Conservation (phyloP, 2,888 invertebrate species). For the Suillia variegata region DNA sequence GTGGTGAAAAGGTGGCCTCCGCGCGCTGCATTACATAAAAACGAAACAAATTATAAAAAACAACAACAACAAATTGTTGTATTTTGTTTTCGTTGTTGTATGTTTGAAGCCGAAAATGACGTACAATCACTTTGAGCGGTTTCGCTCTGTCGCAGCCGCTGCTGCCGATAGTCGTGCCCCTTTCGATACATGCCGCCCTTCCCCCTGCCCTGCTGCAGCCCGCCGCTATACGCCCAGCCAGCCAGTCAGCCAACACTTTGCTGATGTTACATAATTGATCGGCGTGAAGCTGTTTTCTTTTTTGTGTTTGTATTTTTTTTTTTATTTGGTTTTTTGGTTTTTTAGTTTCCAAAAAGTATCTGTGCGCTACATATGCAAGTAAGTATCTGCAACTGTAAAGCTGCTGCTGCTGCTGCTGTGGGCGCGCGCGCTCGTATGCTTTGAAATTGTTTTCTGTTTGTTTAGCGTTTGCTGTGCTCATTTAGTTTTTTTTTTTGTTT, state of each 20-base stretch:
- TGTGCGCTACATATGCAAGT: slow-evolving; percentile 10
- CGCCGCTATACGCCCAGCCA: neutral
- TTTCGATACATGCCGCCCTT: neutral
- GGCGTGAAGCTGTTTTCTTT: slow-evolving; percentile 13
- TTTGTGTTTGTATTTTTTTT: slow-evolving; percentile 22
- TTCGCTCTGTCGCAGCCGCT: neutral
- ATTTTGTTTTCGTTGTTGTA: neutral
- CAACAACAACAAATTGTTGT: neutral
- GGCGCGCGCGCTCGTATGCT: slow-evolving; percentile 29
- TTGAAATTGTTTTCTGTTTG: slow-evolving; percentile 1
- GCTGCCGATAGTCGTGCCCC: neutral
- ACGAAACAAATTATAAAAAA: neutral
- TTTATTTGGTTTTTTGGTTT: slow-evolving; percentile 23
- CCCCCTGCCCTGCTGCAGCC: neutral
- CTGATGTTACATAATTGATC: neutral
- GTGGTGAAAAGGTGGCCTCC: no score
- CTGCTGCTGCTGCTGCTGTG: slow-evolving; percentile 29
- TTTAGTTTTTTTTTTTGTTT: slow-evolving; percentile 14
- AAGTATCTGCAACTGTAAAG: slow-evolving; percentile 10
- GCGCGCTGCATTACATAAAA: slow-evolving; percentile 3
- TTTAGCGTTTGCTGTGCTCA: slow-evolving; percentile 17
- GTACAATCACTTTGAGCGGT: neutral
- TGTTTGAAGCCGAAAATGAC: neutral
- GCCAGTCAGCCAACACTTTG: neutral
- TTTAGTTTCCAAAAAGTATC: slow-evolving; percentile 30